Evolutionary conservation across 2,113 vertebrate genomes (phyloP).

Genomic region (Cinclus cinclus): DNA sequence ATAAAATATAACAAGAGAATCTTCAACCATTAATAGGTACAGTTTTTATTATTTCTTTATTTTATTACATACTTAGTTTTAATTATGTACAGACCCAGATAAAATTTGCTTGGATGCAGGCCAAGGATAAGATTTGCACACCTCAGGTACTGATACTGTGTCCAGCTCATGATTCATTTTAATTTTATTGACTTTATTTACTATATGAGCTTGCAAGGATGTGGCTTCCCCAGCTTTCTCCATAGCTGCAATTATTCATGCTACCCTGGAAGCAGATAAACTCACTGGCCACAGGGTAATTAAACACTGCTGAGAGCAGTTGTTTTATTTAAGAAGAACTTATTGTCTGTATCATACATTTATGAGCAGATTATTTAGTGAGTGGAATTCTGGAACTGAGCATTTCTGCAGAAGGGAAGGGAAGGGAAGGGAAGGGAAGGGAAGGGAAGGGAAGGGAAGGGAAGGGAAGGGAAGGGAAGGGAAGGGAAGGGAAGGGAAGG

Average conservation of each 20-base stretch:
- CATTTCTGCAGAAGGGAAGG: background rate
- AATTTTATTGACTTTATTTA: conserved; percentile 12
- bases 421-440: too few relatives aligned
- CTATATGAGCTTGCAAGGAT: background rate
- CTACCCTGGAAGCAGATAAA: background rate
- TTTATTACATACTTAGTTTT: background rate
- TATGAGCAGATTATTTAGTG: background rate
- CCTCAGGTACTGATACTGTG: background rate
- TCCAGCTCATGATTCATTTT: background rate
- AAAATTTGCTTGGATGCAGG: background rate
- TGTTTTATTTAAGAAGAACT: background rate
- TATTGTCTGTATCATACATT: background rate
- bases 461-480: too few relatives aligned
- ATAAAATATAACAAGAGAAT: background rate
- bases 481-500: too few relatives aligned
- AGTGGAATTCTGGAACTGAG: background rate
- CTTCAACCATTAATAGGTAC: background rate
- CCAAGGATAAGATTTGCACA: background rate
- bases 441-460: too few relatives aligned
- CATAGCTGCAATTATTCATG: background rate
- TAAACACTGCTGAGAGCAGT: conserved; percentile 12
- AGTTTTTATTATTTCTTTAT: background rate
- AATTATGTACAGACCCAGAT: background rate
- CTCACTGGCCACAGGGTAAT: background rate
- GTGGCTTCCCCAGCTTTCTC: background rate